Base-by-base conservation (phyloP, 2,113 vertebrate genomes). In the Aspidoscelis tigris region DNA sequence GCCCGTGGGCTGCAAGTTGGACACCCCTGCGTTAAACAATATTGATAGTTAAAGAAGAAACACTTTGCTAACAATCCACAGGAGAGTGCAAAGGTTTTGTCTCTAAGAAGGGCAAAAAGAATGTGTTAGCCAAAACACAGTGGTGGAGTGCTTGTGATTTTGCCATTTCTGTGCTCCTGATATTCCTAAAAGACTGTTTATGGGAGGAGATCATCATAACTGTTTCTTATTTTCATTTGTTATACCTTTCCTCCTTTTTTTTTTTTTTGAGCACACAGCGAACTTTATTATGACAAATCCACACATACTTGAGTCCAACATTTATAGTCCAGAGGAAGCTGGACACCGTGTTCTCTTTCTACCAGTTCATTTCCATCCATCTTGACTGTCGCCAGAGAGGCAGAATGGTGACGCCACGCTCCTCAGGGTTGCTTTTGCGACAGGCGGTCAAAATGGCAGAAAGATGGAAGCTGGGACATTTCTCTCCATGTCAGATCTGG, bases 281-380 rank as follows among this genome's bases (percentile, higher is more conserved):
- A 50, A 50, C 47, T 50, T 87, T 85, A n/a, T 81, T 76, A 12
- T 24, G 78, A 55, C 0, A 2, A 78, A 50, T n/a, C 0, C 0
- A 0, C 80, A 90, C 55, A 72, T 44, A 69, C 86, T 79, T 41
- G 7, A 24, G 21, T 39, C 24, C 3, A 78, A 79, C 78, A 16
- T 83, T 76, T 76, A 58, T 84, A 82, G 43, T n/a, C 26, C 0
- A 5, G 82, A 80, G 81, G 1, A 4, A 72, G 22, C 69, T 8
- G 72, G 85, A 76, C 82, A 92, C 88, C 83, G 69, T 78, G 1
- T n/a, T 86, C 76, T 11, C 47, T 65, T 26, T 4, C 50, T 87
- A 88, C 90, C 33, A 82, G 81, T 84, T 82, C 85, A 55, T 77
- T 90, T 87, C 86, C 73, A 0, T 3, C 0, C 2, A 0, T 20